phyloP scores from a whole-genome alignment of 2,797 vertebrate species.

The Enteromius afrohamiltoni region DNA sequence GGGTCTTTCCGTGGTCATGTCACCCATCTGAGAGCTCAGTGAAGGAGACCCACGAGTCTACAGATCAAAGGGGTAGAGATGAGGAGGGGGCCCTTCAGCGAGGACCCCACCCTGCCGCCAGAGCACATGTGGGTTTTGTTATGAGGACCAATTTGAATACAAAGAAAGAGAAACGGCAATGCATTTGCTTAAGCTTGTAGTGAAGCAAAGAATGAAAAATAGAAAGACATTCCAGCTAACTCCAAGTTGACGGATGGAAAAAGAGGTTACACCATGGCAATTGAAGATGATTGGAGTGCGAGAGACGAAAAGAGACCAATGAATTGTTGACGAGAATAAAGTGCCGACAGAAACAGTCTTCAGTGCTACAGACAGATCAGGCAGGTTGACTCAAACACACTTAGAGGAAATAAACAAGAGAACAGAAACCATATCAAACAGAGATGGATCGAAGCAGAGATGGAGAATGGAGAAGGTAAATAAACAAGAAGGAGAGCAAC shows the following conservation, averaged over 20 bases:
- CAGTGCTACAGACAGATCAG: slow-evolving; percentile 11
- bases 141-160: slow-evolving; percentile 42
- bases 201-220: slow-evolving; percentile 15
- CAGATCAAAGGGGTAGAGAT: slow-evolving; percentile 72
- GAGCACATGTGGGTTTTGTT: slow-evolving; percentile 59
- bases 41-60: slow-evolving; percentile 33
- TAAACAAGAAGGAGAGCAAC: slow-evolving; percentile 29
- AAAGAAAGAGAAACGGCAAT: slow-evolving; percentile 5
- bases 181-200: neutral
- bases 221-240: neutral
- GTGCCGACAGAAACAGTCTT: slow-evolving; percentile 22
- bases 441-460: neutral
- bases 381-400: slow-evolving; percentile 23
- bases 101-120: slow-evolving; percentile 59
- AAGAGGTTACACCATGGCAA: slow-evolving; percentile 18
- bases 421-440: slow-evolving; percentile 31
- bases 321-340: slow-evolving; percentile 22
- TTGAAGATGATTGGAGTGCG: slow-evolving; percentile 20
- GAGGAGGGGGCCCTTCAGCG: slow-evolving; percentile 33
- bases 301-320: slow-evolving; percentile 4
- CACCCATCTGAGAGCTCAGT: slow-evolving; percentile 73
- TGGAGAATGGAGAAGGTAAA: slow-evolving; percentile 40
- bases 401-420: slow-evolving; percentile 27
- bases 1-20: slow-evolving; percentile 65
- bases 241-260: slow-evolving; percentile 2